phyloP scores from a whole-genome alignment of 2,888 invertebrate species.

The Phortica okadai region DNA sequence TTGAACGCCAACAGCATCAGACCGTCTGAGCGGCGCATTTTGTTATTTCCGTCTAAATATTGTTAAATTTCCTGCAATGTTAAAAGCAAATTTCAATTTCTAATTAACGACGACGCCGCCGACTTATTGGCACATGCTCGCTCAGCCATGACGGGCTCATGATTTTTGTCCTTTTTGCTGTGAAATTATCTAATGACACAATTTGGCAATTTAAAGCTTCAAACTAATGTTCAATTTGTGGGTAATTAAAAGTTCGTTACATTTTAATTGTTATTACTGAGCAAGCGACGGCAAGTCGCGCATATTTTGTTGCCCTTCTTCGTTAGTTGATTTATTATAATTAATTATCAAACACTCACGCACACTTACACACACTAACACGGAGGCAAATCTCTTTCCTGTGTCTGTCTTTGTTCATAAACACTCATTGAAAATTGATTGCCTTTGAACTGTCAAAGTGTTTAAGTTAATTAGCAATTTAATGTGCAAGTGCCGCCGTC shows the following conservation, averaged over 20 bases:
- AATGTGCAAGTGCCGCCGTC: neutral
- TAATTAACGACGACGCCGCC: constrained; percentile 12
- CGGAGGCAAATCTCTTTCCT: neutral
- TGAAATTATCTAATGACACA: neutral
- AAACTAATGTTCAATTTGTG: constrained; percentile 25
- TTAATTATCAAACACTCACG: neutral
- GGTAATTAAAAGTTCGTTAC: constrained; percentile 15
- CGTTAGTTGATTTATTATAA: constrained; percentile 17
- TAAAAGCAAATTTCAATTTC: constrained; percentile 8
- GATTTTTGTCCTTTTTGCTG: too few species aligned
- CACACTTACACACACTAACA: neutral
- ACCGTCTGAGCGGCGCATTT: too few species aligned
- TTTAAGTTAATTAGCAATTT: constrained; percentile 18
- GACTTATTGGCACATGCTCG: neutral
- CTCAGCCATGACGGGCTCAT: too few species aligned
- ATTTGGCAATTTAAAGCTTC: constrained; percentile 22
- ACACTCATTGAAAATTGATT: neutral
- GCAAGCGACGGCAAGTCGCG: neutral
- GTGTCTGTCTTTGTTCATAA: neutral
- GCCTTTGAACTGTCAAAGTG: constrained; percentile 24
- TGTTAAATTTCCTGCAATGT: too few species aligned
- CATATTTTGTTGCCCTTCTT: neutral
- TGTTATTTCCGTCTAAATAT: too few species aligned
- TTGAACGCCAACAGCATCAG: too few species aligned
- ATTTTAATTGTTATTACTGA: neutral